Conservation (phyloP, 2,888 invertebrate genomes). For the Ornithoptera alexandrae region DNA sequence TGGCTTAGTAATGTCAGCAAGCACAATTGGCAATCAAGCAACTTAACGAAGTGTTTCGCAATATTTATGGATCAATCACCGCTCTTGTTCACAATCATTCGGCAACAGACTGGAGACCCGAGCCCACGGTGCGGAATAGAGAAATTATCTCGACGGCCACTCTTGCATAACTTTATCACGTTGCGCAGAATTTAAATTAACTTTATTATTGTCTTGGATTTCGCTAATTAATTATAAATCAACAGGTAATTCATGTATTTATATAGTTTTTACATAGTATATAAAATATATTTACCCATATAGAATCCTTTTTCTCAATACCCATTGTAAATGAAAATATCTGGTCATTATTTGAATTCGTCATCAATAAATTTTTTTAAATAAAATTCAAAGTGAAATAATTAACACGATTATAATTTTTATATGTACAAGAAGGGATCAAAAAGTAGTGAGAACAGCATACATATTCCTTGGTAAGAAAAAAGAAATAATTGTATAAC, state of each 20-base stretch:
- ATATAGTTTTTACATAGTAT: no score
- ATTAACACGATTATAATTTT: no score
- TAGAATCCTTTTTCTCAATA: no score
- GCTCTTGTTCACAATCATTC: constrained; percentile 55
- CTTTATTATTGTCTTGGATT: constrained; percentile 23
- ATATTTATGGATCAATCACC: constrained; percentile 49
- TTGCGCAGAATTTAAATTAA: constrained; percentile 21
- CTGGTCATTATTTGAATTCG: no score
- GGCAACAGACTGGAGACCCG: constrained; percentile 27
- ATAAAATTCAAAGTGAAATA: no score
- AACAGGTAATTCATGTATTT: not conserved
- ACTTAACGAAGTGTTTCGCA: constrained; percentile 49
- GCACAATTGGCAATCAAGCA: constrained; percentile 43
- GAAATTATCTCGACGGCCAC: constrained; percentile 22
- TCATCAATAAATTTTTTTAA: no score
- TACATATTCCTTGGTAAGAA: no score
- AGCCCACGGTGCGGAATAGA: constrained; percentile 12
- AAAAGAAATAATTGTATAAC: no score
- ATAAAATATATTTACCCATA: no score
- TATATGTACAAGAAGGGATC: no score
- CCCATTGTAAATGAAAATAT: no score
- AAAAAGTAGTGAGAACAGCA: no score
- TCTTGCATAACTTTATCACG: constrained; percentile 24
- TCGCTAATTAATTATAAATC: constrained; percentile 10
- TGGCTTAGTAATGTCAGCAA: constrained; percentile 25